These are phyloP conservation scores for Orchestia grillus DNA, from an alignment of 1,140 invertebrate genomes.

Conservation along the genomic window DNA sequence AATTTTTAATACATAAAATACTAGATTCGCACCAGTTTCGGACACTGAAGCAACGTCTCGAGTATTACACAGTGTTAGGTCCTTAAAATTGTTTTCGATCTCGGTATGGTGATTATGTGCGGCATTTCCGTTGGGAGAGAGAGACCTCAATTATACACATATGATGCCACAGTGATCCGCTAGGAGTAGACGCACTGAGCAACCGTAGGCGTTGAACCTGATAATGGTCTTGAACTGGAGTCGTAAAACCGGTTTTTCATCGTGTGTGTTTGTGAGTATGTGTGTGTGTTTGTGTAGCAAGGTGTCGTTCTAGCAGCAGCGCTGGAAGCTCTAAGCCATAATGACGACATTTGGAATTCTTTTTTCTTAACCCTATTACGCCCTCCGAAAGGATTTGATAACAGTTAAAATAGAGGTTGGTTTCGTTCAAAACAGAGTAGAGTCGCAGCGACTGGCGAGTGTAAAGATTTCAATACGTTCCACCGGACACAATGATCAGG, in stretches of 20 bases:
- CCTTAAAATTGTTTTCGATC: background rate
- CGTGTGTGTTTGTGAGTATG: background rate
- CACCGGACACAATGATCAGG: too few relatives aligned
- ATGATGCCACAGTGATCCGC: background rate
- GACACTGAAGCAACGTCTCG: too few relatives aligned
- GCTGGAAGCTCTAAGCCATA: background rate
- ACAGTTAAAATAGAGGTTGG: too few relatives aligned
- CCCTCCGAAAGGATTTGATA: too few relatives aligned
- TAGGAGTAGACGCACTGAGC: background rate
- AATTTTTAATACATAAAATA: background rate
- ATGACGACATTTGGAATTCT: background rate
- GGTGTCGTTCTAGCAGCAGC: too few relatives aligned
- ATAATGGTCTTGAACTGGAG: background rate
- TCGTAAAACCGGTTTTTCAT: background rate
- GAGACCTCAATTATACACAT: background rate
- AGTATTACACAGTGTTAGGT: too few relatives aligned
- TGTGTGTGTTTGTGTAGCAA: too few relatives aligned
- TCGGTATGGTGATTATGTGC: background rate
- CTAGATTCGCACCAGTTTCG: too few relatives aligned
- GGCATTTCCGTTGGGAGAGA: background rate
- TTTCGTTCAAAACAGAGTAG: too few relatives aligned
- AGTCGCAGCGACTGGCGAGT: too few relatives aligned
- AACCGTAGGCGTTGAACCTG: background rate
- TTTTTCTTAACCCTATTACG: too few relatives aligned
- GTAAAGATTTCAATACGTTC: too few relatives aligned